These are phyloP conservation scores for Parnassius orleans DNA, from an alignment of 2,888 invertebrate species.

Conservation along the genomic window DNA sequence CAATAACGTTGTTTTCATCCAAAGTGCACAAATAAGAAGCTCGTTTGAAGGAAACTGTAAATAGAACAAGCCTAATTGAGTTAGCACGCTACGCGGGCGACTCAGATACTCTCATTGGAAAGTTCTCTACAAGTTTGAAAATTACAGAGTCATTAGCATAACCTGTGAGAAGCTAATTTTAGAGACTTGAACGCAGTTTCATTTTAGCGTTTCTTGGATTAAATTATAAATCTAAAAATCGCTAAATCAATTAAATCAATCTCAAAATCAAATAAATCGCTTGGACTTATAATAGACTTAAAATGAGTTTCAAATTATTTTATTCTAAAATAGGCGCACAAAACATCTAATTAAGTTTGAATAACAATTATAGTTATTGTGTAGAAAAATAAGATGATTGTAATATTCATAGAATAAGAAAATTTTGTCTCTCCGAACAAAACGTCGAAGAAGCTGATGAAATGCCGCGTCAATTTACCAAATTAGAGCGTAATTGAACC, in stretches of 20 bases:
- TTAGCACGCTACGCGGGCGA: constrained; percentile 40
- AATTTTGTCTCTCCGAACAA: constrained; percentile 44
- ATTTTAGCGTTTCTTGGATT: not conserved
- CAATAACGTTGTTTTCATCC: constrained; percentile 23
- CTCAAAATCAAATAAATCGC: no score
- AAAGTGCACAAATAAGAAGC: constrained; percentile 29
- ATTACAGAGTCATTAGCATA: constrained; percentile 40
- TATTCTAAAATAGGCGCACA: no score
- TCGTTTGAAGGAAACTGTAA: constrained; percentile 33
- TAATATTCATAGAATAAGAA: constrained; percentile 29
- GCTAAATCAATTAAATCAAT: no score
- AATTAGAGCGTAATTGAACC: constrained; percentile 74
- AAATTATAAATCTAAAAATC: no score
- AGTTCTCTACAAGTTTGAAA: constrained; percentile 38
- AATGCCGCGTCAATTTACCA: constrained; percentile 70
- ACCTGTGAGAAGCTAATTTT: constrained; percentile 27
- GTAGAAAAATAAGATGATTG: constrained; percentile 1
- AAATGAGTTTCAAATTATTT: no score
- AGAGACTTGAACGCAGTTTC: constrained; percentile 17
- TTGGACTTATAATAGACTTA: no score
- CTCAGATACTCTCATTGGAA: constrained; percentile 39
- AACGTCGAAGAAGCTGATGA: constrained; percentile 65
- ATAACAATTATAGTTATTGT: constrained; percentile 1
- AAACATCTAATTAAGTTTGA: no score
- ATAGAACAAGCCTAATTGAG: constrained; percentile 42